Evolutionary conservation across 2,888 invertebrate genomes (phyloP).

Genomic region (Teleiodes luculella): DNA sequence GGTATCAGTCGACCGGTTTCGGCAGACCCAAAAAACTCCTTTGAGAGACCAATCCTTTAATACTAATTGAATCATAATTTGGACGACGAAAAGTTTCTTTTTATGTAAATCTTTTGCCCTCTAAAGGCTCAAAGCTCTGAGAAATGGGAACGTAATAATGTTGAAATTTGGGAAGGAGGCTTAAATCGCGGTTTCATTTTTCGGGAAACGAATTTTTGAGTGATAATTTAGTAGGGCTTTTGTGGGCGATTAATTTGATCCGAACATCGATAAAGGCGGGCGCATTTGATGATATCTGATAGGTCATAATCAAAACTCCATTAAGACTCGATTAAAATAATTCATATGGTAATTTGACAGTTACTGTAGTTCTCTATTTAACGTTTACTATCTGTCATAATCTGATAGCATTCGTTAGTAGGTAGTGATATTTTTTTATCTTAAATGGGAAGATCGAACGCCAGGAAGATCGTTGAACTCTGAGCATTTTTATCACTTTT

Average conservation of each 20-base stretch:
- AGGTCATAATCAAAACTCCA: slow-evolving; percentile 1
- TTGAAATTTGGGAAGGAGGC: slow-evolving; percentile 55
- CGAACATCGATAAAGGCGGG: not conserved
- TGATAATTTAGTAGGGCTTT: slow-evolving; percentile 27
- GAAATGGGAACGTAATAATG: slow-evolving; percentile 63
- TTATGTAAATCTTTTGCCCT: slow-evolving; percentile 73
- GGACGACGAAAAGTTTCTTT: slow-evolving; percentile 72
- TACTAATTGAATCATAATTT: slow-evolving; percentile 79
- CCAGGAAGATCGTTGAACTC: not conserved
- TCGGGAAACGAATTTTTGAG: slow-evolving; percentile 35
- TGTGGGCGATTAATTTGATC: slow-evolving; percentile 17
- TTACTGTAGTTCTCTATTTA: not conserved
- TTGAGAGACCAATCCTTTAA: slow-evolving; percentile 75
- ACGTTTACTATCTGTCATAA: not conserved
- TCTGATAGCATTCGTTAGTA: not conserved
- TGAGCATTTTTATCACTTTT: not conserved
- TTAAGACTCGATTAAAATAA: slow-evolving; percentile 1
- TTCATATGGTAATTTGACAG: not conserved
- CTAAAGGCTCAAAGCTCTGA: slow-evolving; percentile 58
- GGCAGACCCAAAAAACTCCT: slow-evolving; percentile 72
- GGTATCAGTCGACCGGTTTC: slow-evolving; percentile 51
- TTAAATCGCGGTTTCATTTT: slow-evolving; percentile 59
- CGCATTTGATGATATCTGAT: not conserved
- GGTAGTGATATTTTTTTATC: not conserved
- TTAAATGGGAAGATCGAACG: not conserved